These are phyloP conservation scores for Phocoena sinus DNA, from an alignment of 2,113 vertebrate species.

Conservation along the genomic window DNA sequence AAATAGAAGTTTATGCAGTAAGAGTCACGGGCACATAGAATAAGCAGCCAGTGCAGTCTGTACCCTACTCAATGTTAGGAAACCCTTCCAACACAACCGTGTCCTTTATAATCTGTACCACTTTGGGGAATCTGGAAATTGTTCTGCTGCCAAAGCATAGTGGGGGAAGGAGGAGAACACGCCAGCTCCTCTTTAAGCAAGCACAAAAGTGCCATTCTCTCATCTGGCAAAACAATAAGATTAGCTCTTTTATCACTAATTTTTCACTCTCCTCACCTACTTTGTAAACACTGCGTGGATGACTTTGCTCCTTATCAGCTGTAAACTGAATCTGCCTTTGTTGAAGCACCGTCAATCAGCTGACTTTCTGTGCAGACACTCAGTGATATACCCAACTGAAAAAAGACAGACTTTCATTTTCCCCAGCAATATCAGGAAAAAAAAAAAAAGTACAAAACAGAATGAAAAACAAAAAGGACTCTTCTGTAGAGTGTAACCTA, in stretches of 20 bases:
- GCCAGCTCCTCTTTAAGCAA: slow-evolving; percentile 76
- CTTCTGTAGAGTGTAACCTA: slow-evolving; percentile 70
- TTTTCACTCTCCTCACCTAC: slow-evolving; percentile 78
- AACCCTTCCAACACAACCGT: slow-evolving; percentile 67
- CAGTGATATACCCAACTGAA: slow-evolving; percentile 74
- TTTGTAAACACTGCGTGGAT: slow-evolving; percentile 83
- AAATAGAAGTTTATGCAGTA: slow-evolving; percentile 40
- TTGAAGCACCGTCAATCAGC: slow-evolving; percentile 81
- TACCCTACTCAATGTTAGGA: slow-evolving; percentile 47
- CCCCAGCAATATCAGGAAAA: slow-evolving; percentile 45
- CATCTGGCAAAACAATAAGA: slow-evolving; percentile 82
- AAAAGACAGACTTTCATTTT: slow-evolving; percentile 78
- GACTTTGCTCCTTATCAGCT: slow-evolving; percentile 83
- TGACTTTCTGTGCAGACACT: slow-evolving; percentile 76
- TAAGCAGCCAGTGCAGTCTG: slow-evolving; percentile 19
- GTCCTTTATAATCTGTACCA: slow-evolving; percentile 67
- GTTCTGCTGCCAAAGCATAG: slow-evolving; percentile 77
- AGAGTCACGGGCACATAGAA: background rate
- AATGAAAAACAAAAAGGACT: slow-evolving; percentile 69
- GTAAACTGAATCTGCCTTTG: slow-evolving; percentile 81
- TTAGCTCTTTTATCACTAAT: slow-evolving; percentile 83
- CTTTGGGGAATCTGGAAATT: slow-evolving; percentile 75
- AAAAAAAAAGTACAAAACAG: background rate
- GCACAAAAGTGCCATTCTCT: slow-evolving; percentile 79
- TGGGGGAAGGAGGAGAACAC: slow-evolving; percentile 56